Conservation (phyloP, 1,140 invertebrate genomes). For the Drosophila cardini region DNA sequence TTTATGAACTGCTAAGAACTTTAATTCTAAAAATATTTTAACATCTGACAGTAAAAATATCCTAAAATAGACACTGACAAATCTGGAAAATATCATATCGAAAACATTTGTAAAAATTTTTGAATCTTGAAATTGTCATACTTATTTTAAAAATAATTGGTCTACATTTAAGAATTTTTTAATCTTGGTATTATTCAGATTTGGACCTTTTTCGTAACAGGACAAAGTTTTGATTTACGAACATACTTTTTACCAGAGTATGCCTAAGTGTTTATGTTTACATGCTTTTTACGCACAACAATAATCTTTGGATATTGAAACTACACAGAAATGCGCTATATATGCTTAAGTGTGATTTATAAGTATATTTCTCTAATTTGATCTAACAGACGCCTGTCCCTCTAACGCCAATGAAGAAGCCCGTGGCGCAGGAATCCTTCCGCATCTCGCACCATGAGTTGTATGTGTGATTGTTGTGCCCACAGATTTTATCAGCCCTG, state of each 20-base stretch:
- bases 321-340: slow-evolving; percentile 56
- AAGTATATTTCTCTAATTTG: slow-evolving; percentile 49
- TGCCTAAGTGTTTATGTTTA: slow-evolving; percentile 20
- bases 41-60: too few relatives aligned
- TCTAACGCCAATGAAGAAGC: slow-evolving; percentile 91
- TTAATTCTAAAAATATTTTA: too few relatives aligned
- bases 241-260: slow-evolving; percentile 1
- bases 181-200: too few relatives aligned
- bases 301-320: slow-evolving; percentile 79
- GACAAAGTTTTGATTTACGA: too few relatives aligned
- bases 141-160: too few relatives aligned
- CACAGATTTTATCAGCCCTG: slow-evolving; percentile 88
- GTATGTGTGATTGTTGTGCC: slow-evolving; percentile 93
- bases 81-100: too few relatives aligned
- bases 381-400: slow-evolving; percentile 87
- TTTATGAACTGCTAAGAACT: too few relatives aligned
- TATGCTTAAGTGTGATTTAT: slow-evolving; percentile 33
- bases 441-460: slow-evolving; percentile 95
- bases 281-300: slow-evolving; percentile 63
- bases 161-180: too few relatives aligned
- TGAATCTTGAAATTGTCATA: too few relatives aligned
- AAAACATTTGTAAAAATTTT: too few relatives aligned
- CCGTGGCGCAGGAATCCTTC: slow-evolving; percentile 92
- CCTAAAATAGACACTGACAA: too few relatives aligned
- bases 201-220: too few relatives aligned